Evolutionary conservation across 1,140 invertebrate genomes (phyloP).

Genomic region (Brachionus rotundiformis): DNA sequence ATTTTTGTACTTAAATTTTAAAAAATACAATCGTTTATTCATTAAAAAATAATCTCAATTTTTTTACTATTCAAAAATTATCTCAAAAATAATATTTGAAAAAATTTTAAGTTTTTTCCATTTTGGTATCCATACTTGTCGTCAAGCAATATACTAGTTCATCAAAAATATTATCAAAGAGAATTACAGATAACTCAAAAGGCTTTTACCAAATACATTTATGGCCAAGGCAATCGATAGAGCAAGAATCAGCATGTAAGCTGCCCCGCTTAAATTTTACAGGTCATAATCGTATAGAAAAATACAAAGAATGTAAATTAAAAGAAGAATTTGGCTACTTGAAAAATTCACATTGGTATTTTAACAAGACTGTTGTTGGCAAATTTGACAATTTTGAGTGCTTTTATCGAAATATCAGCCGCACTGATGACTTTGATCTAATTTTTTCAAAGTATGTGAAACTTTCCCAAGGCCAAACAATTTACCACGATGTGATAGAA

Average conservation of each 20-base stretch:
- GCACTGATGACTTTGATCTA: background rate
- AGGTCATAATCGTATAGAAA: slow-evolving; percentile 14
- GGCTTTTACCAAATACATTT: slow-evolving; percentile 16
- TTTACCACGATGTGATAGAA: background rate
- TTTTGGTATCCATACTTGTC: background rate
- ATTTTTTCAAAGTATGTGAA: background rate
- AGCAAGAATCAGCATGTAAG: background rate
- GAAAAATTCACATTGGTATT: slow-evolving; percentile 16
- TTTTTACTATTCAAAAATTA: background rate
- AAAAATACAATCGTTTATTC: background rate
- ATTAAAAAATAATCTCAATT: background rate
- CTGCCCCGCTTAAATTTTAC: background rate
- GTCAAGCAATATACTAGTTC: background rate
- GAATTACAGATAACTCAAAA: background rate
- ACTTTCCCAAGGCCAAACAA: background rate
- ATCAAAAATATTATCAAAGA: background rate
- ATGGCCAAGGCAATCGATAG: background rate
- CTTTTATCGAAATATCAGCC: slow-evolving; percentile 1
- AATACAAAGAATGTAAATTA: background rate
- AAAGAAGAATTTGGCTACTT: background rate
- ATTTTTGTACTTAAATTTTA: background rate
- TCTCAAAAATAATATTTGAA: too few species aligned
- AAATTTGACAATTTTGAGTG: background rate
- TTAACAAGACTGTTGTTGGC: background rate
- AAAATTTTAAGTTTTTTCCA: background rate